phyloP scores from a whole-genome alignment of 2,888 invertebrate genomes.

The Protophormia terraenovae region DNA sequence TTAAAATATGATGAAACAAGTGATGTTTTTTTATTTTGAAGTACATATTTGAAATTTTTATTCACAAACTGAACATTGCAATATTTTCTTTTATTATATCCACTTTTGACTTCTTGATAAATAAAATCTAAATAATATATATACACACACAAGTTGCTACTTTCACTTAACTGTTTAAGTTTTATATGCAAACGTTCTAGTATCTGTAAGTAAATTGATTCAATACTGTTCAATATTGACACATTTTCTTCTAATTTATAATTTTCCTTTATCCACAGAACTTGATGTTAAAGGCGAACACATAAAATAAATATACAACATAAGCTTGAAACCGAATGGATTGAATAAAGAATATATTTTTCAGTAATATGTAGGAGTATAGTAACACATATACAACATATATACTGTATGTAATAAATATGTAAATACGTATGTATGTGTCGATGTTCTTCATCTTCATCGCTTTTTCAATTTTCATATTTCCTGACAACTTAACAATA shows the following conservation, averaged over 20 bases:
- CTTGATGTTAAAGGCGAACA: background rate
- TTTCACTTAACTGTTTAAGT: background rate
- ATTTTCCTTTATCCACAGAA: slow-evolving; percentile 18
- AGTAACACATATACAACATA: background rate
- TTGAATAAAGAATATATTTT: background rate
- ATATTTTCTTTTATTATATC: background rate
- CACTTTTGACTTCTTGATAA: background rate
- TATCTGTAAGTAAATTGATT: slow-evolving; percentile 55
- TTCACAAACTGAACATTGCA: background rate
- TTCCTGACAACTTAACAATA: slow-evolving; percentile 49
- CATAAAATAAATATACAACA: slow-evolving; percentile 23
- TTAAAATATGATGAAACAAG: no score
- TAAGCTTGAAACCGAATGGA: slow-evolving; percentile 17
- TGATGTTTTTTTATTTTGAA: no score
- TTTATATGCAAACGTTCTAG: slow-evolving; percentile 1
- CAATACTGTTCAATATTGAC: slow-evolving; percentile 58
- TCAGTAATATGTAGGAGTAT: background rate
- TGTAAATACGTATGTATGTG: background rate
- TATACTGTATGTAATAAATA: background rate
- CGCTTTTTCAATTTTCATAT: slow-evolving; percentile 43
- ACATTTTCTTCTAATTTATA: slow-evolving; percentile 44
- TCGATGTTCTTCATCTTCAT: background rate
- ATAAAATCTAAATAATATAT: background rate
- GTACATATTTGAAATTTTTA: no score
- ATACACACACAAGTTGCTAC: background rate